Percentiles rank a stretch among this genome's conserved stretches.
phyloP scores from a whole-genome alignment of 1,140 invertebrate genomes.

The Rhagoletis zephyria region DNA sequence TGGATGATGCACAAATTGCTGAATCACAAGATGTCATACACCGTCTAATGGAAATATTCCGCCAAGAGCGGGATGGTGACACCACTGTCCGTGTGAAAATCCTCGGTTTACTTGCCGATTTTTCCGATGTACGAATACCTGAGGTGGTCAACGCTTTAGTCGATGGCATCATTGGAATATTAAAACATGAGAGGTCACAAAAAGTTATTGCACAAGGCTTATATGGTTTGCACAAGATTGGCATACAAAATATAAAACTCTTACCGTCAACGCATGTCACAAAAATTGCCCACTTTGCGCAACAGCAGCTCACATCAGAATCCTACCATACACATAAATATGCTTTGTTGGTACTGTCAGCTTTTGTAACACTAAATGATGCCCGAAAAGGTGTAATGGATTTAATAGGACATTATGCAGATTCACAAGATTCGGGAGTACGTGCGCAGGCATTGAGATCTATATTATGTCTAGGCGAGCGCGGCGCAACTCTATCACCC shows the following conservation, averaged over 20 bases:
- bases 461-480: conserved; percentile 85
- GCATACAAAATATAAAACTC: conserved; percentile 61
- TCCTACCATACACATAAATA: conserved; percentile 85
- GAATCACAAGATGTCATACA: conserved; percentile 64
- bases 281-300: conserved; percentile 73
- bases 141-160: conserved; percentile 64
- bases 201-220: conserved; percentile 78
- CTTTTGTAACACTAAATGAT: conserved; percentile 74
- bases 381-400: conserved; percentile 77
- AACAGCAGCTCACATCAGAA: conserved; percentile 81
- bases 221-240: conserved; percentile 68
- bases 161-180: conserved; percentile 83
- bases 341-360: conserved; percentile 84
- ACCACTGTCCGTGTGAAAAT: conserved; percentile 68
- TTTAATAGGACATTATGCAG: conserved; percentile 85
- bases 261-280: conserved; percentile 66
- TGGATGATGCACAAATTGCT: conserved; percentile 63
- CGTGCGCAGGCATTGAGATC: conserved; percentile 89
- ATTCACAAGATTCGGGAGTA: conserved; percentile 91
- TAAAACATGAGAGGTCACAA: conserved; percentile 86
- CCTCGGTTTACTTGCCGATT: conserved; percentile 64
- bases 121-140: conserved; percentile 63
- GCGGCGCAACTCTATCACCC: conserved; percentile 84
- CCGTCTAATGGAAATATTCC: conserved; percentile 66
- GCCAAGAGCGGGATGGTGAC: conserved; percentile 67